phyloP scores from a whole-genome alignment of 1,140 invertebrate genomes.

The Tribolium castaneum region DNA sequence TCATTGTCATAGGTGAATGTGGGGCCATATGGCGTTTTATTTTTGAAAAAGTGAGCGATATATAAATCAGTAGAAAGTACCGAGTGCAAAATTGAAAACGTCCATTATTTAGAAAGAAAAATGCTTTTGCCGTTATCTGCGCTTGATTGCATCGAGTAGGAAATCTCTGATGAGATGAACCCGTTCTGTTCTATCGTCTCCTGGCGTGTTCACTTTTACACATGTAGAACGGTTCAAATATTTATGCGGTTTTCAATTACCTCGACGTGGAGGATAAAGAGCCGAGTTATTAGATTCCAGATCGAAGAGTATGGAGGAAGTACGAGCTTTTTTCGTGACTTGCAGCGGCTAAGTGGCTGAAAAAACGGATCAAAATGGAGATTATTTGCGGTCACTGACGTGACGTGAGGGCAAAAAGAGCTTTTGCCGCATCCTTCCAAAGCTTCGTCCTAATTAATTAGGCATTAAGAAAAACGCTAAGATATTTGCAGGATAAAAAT shows the following conservation, averaged over 20 bases:
- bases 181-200: slow-evolving; percentile 13
- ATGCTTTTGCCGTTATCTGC: slow-evolving; percentile 3
- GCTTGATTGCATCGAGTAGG: background rate
- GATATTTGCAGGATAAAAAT: too few species aligned
- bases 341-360: background rate
- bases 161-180: slow-evolving; percentile 11
- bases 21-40: background rate
- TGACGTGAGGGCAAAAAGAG: background rate
- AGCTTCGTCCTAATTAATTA: too few species aligned
- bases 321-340: slow-evolving; percentile 9
- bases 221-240: slow-evolving; percentile 22
- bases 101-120: background rate
- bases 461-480: too few species aligned
- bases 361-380: slow-evolving; percentile 8
- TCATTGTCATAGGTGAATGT: slow-evolving; percentile 9
- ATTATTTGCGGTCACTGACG: slow-evolving; percentile 21
- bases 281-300: background rate
- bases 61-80: background rate
- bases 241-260: slow-evolving; percentile 26
- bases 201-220: slow-evolving; percentile 4
- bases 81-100: background rate
- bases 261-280: background rate
- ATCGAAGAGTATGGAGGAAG: slow-evolving; percentile 8
- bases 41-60: background rate
- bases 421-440: too few species aligned